Evolutionary conservation across 1,140 invertebrate species (phyloP), one percentile per base, ranked within the genome.

Genomic region (Drosophila fuyamai): DNA sequence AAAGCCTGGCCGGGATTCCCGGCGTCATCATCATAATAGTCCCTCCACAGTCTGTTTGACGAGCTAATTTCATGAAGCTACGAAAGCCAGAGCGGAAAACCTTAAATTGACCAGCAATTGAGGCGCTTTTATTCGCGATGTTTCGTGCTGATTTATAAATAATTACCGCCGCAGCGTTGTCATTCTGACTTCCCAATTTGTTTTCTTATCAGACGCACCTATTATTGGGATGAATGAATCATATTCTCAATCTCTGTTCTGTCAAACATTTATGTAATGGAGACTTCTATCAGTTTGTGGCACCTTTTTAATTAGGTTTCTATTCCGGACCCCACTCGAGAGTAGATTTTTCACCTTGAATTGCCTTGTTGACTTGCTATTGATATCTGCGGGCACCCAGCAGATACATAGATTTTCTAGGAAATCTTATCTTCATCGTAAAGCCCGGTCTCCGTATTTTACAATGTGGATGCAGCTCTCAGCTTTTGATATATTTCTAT

Each of bases 1-100:
- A 74, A 86, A 88, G 84, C 79, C 77, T 59, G 50, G 56, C 10
- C 59, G 83, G 83, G 60, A 82, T 86, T 88, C 76, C 84, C 83
- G 60, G 47, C 83, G 83, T 86, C 83, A 86, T 65, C 61, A 56
- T 38, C 65, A 78, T 53, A 78, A 74, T 40, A 78, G 63, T 40
- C 51, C 43, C 40, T 18, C 18, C 48, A 51, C 44, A 66, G 59
- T 58, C 50, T 51, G 47, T 40, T 74, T 88, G 79, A 82, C 79
- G 50, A 58, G 50, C 76, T 60, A 46, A 55, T 76, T 66, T 75
- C 50, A 58, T 46, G 60, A 48, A 14, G 59, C 53, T 62, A 44
- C 57, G 60, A 47, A 50, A 60, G 66, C 67, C 47, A 63, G 60
- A 60, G 44, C 54, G 41, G 35, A 47, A 35, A 72, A 36, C 44